Percentiles rank a stretch among this genome's conserved stretches.
Conservation (phyloP, 2,797 vertebrate genomes). For the Cephalopachus bancanus region DNA sequence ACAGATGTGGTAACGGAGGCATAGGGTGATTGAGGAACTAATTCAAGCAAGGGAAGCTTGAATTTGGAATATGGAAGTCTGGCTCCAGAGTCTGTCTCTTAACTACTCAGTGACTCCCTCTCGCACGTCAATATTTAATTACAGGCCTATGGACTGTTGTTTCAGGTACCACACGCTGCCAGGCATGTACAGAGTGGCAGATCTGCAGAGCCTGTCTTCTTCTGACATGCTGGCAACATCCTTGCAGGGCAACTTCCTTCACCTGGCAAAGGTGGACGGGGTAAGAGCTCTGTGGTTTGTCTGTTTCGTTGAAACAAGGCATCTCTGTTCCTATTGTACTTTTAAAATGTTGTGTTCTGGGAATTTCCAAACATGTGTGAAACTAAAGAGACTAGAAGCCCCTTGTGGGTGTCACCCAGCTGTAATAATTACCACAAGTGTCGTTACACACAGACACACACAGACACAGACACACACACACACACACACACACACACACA, state of each 20-base stretch:
- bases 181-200: constrained; percentile 88
- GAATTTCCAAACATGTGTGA: not conserved
- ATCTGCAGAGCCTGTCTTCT: constrained; percentile 89
- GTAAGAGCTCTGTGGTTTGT: constrained; percentile 85
- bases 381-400: not conserved
- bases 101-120: not conserved
- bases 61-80: not conserved
- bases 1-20: constrained; percentile 18
- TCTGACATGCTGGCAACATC: constrained; percentile 89
- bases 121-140: too few relatives aligned
- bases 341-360: not conserved
- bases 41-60: not conserved
- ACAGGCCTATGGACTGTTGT: constrained; percentile 58
- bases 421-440: not conserved
- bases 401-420: not conserved
- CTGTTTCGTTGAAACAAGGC: not conserved
- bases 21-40: not conserved
- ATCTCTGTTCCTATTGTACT: not conserved
- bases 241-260: constrained; percentile 90
- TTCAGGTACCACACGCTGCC: constrained; percentile 93
- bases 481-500: not conserved
- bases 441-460: fast-evolving
- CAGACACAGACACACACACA: too few relatives aligned
- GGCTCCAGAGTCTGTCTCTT: not conserved
- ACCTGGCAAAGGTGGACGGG: constrained; percentile 89